Percentiles rank a stretch among this genome's conserved stretches.
phyloP scores from a whole-genome alignment of 2,797 vertebrate genomes.

The Mycteria americana region DNA sequence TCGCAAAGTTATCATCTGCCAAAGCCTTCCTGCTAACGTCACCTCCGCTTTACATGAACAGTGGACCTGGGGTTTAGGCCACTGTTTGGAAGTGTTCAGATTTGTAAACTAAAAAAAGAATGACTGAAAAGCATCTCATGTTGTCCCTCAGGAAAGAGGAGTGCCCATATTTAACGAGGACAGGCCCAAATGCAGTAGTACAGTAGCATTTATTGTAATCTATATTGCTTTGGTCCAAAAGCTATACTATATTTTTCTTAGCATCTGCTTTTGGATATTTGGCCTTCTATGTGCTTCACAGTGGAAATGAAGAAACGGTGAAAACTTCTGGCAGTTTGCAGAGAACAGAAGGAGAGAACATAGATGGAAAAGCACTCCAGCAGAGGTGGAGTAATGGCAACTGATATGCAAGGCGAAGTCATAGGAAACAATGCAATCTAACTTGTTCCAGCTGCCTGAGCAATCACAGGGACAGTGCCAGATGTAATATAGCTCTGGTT shows the following conservation, averaged over 20 bases:
- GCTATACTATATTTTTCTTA: neutral
- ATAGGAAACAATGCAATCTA: conserved; percentile 69
- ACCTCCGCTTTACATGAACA: neutral
- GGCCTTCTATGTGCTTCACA: neutral
- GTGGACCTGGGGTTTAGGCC: neutral
- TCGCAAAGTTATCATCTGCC: neutral
- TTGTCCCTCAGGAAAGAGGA: neutral
- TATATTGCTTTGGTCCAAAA: neutral
- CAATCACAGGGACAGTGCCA: conserved; percentile 54
- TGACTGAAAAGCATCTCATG: neutral
- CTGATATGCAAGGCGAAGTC: conserved; percentile 36
- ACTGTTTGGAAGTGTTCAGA: neutral
- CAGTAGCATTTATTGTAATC: neutral
- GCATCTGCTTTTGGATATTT: conserved; percentile 10
- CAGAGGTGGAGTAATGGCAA: conserved; percentile 55
- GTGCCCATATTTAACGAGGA: neutral
- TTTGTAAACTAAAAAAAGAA: neutral
- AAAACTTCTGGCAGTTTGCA: conserved; percentile 21
- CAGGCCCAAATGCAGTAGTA: neutral
- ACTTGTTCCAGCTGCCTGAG: conserved; percentile 63
- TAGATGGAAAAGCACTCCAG: conserved; percentile 8
- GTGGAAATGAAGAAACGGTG: conserved; percentile 9
- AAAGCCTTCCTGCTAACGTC: neutral
- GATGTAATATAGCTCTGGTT: conserved; percentile 61
- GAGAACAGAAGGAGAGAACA: conserved; percentile 48